Evolutionary conservation across 2,888 invertebrate genomes (phyloP).

Genomic region (Blera fallax): DNA sequence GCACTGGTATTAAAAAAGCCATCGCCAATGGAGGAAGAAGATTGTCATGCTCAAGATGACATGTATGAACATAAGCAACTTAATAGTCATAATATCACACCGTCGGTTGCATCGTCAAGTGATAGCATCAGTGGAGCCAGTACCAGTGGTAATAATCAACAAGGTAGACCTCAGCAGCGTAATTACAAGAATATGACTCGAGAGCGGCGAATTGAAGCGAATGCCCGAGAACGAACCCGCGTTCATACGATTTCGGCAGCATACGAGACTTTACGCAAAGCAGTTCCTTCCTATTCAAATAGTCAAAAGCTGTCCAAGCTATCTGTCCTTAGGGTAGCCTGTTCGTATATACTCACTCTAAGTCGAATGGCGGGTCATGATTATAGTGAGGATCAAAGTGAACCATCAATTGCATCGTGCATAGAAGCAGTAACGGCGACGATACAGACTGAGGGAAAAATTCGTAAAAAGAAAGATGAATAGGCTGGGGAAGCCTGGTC

Average conservation of each 20-base stretch:
- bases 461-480: slow-evolving; percentile 93
- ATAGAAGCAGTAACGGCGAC: slow-evolving; percentile 94
- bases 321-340: slow-evolving; percentile 95
- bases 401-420: slow-evolving; percentile 87
- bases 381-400: slow-evolving; percentile 84
- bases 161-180: slow-evolving; percentile 85
- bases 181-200: slow-evolving; percentile 98
- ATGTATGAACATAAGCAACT: slow-evolving; percentile 54
- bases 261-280: slow-evolving; percentile 92
- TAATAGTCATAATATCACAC: slow-evolving; percentile 59
- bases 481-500: slow-evolving; percentile 72
- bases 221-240: slow-evolving; percentile 94
- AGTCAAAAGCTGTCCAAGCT: slow-evolving; percentile 96
- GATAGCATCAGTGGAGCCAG: slow-evolving; percentile 67
- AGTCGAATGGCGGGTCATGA: slow-evolving; percentile 89
- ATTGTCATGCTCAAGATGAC: slow-evolving; percentile 51
- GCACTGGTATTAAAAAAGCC: slow-evolving; percentile 84
- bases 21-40: slow-evolving; percentile 16
- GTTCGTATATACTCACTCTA: slow-evolving; percentile 94
- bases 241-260: slow-evolving; percentile 98
- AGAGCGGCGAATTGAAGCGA: slow-evolving; percentile 95
- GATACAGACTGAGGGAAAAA: slow-evolving; percentile 95
- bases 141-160: slow-evolving; percentile 61
- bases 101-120: slow-evolving; percentile 69
- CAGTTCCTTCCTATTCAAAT: slow-evolving; percentile 95